Evolutionary conservation across 2,113 vertebrate genomes (phyloP).

Genomic region (Phalacrocorax aristotelis): DNA sequence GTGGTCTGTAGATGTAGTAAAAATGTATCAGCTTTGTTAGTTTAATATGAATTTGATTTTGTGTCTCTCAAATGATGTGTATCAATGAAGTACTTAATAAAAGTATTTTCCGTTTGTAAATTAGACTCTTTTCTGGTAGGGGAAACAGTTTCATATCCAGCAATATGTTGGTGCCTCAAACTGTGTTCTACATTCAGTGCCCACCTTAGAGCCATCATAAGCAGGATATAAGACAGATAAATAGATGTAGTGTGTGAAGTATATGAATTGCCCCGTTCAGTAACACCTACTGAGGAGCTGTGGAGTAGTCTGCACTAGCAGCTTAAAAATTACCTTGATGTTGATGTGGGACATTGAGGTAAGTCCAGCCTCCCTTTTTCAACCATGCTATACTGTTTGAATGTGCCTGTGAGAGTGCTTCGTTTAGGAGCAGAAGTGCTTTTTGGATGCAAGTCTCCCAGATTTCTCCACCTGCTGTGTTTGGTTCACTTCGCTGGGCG

Average conservation of each 20-base stretch:
- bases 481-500: neutral
- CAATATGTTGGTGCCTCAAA: neutral
- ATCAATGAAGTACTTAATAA: neutral
- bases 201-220: neutral
- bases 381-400: neutral
- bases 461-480: neutral
- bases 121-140: neutral
- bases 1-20: neutral
- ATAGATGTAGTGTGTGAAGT: neutral
- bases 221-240: neutral
- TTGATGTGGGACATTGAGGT: neutral
- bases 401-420: neutral
- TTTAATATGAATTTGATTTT: slow-evolving; percentile 32
- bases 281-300: neutral
- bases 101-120: neutral
- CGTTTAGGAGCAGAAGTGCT: neutral
- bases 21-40: slow-evolving; percentile 24
- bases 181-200: neutral
- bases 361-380: neutral
- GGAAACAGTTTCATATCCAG: neutral
- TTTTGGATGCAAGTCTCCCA: neutral
- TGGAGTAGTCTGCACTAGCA: neutral
- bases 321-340: neutral
- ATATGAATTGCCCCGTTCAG: neutral
- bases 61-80: neutral